A percentile compares a stretch with the other conserved stretches of the same genome.
phyloP scores from a whole-genome alignment of 2,797 vertebrate species.

The Sus cebifrons region DNA sequence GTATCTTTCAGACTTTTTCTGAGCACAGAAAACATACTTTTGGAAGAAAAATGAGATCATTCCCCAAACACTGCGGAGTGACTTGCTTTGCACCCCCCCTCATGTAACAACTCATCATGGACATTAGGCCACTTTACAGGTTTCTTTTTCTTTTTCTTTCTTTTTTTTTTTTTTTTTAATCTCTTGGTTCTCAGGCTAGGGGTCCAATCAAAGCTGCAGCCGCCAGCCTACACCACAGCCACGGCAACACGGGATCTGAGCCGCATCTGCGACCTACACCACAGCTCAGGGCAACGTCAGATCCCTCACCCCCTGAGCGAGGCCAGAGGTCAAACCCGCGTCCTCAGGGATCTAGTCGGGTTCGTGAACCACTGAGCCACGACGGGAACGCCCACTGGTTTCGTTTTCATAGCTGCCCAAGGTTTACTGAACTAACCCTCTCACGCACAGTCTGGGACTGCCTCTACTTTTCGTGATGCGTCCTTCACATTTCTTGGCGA shows the following conservation, averaged over 20 bases:
- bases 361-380: too few species aligned
- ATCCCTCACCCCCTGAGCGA: too few species aligned
- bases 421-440: not conserved
- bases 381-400: not conserved
- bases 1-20: not conserved
- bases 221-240: too few species aligned
- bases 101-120: rapidly evolving
- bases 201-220: too few species aligned
- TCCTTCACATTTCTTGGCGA: rapidly evolving
- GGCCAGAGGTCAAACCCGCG: too few species aligned
- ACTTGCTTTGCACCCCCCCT: not conserved
- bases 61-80: rapidly evolving
- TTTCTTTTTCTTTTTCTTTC: not conserved
- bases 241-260: too few species aligned
- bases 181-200: too few species aligned
- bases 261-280: too few species aligned
- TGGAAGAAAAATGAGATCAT: not conserved
- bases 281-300: too few species aligned
- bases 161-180: not conserved
- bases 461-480: rapidly evolving
- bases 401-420: not conserved
- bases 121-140: not conserved
- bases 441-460: not conserved
- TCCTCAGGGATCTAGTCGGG: too few species aligned
- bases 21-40: not conserved